Percentiles rank a stretch among this genome's conserved stretches.
These are phyloP conservation scores for Drosophila rubida DNA, from an alignment of 2,888 invertebrate species.

Conservation along the genomic window DNA sequence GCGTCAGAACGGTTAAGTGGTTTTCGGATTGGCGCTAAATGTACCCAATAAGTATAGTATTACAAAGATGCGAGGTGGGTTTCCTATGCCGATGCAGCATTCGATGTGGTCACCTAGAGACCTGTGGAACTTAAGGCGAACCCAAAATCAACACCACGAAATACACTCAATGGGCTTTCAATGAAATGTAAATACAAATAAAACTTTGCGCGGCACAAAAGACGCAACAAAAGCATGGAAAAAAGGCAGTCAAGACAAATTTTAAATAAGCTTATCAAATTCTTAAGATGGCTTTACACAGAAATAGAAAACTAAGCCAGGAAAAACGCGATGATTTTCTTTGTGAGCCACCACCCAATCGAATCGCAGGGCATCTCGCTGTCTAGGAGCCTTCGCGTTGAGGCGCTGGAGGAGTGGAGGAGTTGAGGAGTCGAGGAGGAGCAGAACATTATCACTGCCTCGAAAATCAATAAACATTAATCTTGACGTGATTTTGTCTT, in stretches of 20 bases:
- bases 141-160: conserved; percentile 15
- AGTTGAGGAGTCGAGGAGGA: conserved; percentile 6
- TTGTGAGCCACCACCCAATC: conserved; percentile 11
- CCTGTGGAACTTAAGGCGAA: not conserved
- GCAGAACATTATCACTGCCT: conserved; percentile 61
- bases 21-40: not conserved
- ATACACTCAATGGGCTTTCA: conserved; percentile 23
- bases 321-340: conserved; percentile 49
- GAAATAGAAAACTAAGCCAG: conserved; percentile 70
- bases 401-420: not conserved
- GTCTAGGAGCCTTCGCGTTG: conserved; percentile 4
- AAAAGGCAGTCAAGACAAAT: conserved; percentile 50
- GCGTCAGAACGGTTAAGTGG: not conserved
- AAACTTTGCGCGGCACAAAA: conserved; percentile 24
- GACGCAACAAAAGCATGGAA: not conserved
- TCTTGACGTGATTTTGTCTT: conserved; percentile 76
- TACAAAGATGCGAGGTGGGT: not conserved
- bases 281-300: conserved; percentile 55
- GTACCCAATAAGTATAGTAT: not conserved
- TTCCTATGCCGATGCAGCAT: not conserved
- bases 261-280: conserved; percentile 71
- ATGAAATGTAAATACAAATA: conserved; percentile 68
- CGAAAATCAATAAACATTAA: conserved; percentile 76
- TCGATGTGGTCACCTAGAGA: not conserved
- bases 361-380: not conserved